These are phyloP conservation scores for Megaptera novaeangliae DNA, from an alignment of 2,113 vertebrate species.

Conservation along the genomic window DNA sequence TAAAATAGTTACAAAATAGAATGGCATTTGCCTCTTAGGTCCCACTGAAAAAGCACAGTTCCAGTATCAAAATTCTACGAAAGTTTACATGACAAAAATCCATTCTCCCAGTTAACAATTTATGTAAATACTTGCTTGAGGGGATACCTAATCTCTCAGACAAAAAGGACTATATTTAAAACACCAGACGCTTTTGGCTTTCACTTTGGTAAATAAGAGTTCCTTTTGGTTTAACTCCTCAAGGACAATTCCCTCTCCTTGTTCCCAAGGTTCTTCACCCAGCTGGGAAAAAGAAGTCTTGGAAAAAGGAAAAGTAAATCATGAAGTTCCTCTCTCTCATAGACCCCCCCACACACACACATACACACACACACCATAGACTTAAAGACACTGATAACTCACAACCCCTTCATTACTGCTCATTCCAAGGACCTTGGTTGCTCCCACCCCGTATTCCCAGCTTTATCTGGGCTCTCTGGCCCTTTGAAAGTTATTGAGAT, in stretches of 20 bases:
- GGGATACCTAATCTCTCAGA: neutral
- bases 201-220: neutral
- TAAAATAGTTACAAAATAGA: neutral
- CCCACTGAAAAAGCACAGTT: neutral
- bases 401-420: neutral
- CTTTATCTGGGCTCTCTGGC: neutral
- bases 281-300: neutral
- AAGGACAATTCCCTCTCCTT: neutral
- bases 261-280: neutral
- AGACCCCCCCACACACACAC: neutral
- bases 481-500: neutral
- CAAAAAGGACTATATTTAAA: neutral
- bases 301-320: neutral
- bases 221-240: neutral
- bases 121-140: neutral
- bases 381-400: neutral
- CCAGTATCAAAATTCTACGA: neutral
- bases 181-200: neutral
- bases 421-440: neutral
- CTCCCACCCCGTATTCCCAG: neutral
- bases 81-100: neutral
- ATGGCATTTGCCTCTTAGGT: neutral
- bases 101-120: constrained; percentile 1
- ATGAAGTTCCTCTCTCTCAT: neutral
- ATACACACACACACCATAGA: neutral